Conservation (phyloP, 53 echinoderm and acorn worm genomes). For the Echinometra lucunter region DNA sequence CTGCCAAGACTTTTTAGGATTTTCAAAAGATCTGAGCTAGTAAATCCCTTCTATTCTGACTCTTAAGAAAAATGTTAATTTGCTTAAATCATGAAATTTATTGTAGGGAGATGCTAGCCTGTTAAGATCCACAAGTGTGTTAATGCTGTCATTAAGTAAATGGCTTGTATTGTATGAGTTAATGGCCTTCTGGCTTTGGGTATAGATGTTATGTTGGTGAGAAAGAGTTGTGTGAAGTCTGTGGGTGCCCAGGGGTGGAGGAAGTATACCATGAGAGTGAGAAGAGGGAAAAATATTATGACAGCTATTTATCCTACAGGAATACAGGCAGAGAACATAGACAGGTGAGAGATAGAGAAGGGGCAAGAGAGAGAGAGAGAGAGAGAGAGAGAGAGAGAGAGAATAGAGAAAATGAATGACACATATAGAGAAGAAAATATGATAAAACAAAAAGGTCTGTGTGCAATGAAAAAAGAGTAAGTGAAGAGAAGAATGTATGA, state of each 20-base stretch:
- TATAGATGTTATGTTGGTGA: not conserved
- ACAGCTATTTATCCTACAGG: constrained; percentile 39
- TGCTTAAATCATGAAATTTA: no score
- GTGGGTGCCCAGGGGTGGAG: constrained; percentile 50
- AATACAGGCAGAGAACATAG: not conserved
- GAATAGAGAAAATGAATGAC: no score
- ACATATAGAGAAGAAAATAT: not conserved
- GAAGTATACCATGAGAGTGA: constrained; percentile 39
- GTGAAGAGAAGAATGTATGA: no score
- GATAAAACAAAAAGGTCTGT: no score
- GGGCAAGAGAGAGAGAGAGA: not conserved
- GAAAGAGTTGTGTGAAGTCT: constrained; percentile 3
- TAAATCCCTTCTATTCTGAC: no score
- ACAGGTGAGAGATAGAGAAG: not conserved
- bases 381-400: not conserved
- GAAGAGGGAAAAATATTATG: constrained; percentile 58
- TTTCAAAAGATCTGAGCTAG: no score
- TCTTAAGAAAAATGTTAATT: no score
- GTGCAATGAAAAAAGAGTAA: not conserved
- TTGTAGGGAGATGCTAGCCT: not conserved
- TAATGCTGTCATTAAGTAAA: not conserved
- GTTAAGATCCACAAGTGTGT: no score
- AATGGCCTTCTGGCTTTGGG: not conserved
- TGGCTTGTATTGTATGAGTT: no score
- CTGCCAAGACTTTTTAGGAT: no score